Evolutionary conservation across 2,797 vertebrate species (phyloP), one percentile per base, ranked within the genome.

Genomic region (Odontamblyopus rebecca): DNA sequence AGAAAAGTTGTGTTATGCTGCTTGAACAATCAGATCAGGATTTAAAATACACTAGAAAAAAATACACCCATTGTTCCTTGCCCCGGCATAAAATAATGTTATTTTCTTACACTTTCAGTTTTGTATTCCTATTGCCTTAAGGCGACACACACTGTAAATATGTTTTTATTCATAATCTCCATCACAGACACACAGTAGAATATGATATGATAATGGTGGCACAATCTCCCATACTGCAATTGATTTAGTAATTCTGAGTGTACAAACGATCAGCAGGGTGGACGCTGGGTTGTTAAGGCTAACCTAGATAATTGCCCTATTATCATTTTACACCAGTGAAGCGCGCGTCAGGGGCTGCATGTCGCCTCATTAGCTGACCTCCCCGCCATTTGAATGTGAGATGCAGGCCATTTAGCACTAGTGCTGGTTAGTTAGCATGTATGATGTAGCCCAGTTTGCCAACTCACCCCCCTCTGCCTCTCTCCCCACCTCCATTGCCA

Each of bases 261-360:
- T 69, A 69, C 66, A 83, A 77, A 70, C 80, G 70, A 77, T 79
- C 53, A 44, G 63, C 27, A 68, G 54, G 71, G 77, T 81, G 81
- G 85, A 85, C 80, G 74, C 75, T 66, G 62, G 69, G 48, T 76
- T 82, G 75, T 79, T 83, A 81, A 82, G 75, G 74, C 84, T 84
- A 86, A 87, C 80, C 80, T 70, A 77, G 68, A 81, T 88, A 84
- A 91, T 92, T 88, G 86, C 78, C 72, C 63, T 3, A 72, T 83
- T 80, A 83, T 88, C 74, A 78, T 79, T 88, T 78, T 81, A 77
- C 82, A 81, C 81, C 71, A 88, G 89, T 85, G 67, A 82, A 89
- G 87, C 57, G 50, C 77, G 72, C 77, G 80, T 84, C 57, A 32
- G 61, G 67, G 69, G 75, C 76, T 73, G 41, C 70, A 69, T 74